Base-by-base conservation (phyloP, 53 echinoderm and acorn worm genomes). In the Actinopyga echinites region DNA sequence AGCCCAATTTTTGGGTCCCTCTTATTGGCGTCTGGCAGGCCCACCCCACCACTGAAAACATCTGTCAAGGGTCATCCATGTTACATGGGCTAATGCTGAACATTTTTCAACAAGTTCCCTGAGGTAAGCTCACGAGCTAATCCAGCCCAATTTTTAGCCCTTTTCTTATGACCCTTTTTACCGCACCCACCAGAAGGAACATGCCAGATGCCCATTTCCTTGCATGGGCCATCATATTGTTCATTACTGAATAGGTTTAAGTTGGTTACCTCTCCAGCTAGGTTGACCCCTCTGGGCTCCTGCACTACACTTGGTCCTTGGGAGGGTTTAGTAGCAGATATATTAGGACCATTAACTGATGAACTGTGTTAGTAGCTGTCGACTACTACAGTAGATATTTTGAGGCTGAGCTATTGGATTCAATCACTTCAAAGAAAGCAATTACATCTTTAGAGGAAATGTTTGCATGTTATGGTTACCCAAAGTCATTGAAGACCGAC, bases 361-460 rank as follows among this genome's bases (percentile, higher is more conserved):
- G 88, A 57, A 32, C 38, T 34, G 40, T 71, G 12, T 43, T 83
- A 8, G 86, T 79, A 8, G 37, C 79, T 6, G 86, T 86, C 8
- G 86, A 86, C 33, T 81, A 80, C 34, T 87, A 81, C 30, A 80
- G 66, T 64, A 3, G 87, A 35, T 74, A 65, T 56, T 69, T 49
- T 84, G 73, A 84, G 56, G 79, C 84, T 9, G 56, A 88, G 9
- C 10, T 83, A 44, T 6, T 83, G 69, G 84, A 67, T 25, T 65
- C 75, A 5, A 89, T 74, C 26, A 52, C 85, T 37, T 49, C 40
- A 5, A 74, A 82, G 64, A 73, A 63, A 11, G 62, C 73, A 62
- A 29, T 85, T 24, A 61, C 53, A 17, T 31, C 65, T 33, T 61
- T 86, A 11, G 87, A 82, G 49, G 58, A 87, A 23, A 80, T 73